Evolutionary conservation across 2,888 invertebrate genomes (phyloP).

Genomic region (Tridacna crocea): DNA sequence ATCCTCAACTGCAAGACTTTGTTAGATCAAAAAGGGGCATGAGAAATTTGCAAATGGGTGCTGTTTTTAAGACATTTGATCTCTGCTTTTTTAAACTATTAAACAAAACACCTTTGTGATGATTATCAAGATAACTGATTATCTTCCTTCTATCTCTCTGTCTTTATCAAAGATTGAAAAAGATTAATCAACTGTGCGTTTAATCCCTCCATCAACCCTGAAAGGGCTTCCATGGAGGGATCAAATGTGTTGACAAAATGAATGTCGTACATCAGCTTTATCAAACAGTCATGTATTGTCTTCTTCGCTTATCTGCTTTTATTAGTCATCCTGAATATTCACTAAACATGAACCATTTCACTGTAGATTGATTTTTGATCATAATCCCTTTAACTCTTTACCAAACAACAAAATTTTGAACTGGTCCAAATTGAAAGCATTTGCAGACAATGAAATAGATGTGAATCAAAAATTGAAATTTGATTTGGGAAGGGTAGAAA

Average conservation of each 20-base stretch:
- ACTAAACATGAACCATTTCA: no score
- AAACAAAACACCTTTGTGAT: conserved; percentile 38
- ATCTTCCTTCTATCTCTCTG: conserved; percentile 30
- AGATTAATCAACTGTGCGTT: conserved; percentile 35
- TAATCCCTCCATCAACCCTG: conserved; percentile 31
- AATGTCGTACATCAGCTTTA: conserved; percentile 23
- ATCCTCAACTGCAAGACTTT: not conserved
- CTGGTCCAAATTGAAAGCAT: no score
- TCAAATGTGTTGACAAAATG: conserved; percentile 58
- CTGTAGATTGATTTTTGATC: no score
- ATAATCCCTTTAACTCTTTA: no score
- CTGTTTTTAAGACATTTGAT: conserved; percentile 33
- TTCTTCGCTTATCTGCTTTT: conserved; percentile 45
- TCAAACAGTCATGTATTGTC: conserved; percentile 42
- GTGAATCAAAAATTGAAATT: no score
- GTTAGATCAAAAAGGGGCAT: not conserved
- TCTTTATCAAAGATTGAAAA: conserved; percentile 46
- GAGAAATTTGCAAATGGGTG: conserved; percentile 27
- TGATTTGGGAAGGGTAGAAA: no score
- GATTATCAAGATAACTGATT: conserved; percentile 17
- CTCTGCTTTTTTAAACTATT: conserved; percentile 22
- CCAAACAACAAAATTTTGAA: no score
- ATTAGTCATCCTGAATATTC: conserved; percentile 49
- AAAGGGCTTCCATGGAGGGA: conserved; percentile 44
- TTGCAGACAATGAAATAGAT: no score